A percentile compares a stretch with the other conserved stretches of the same genome.
phyloP scores from a whole-genome alignment of 2,113 vertebrate species.

The Promerops cafer region DNA sequence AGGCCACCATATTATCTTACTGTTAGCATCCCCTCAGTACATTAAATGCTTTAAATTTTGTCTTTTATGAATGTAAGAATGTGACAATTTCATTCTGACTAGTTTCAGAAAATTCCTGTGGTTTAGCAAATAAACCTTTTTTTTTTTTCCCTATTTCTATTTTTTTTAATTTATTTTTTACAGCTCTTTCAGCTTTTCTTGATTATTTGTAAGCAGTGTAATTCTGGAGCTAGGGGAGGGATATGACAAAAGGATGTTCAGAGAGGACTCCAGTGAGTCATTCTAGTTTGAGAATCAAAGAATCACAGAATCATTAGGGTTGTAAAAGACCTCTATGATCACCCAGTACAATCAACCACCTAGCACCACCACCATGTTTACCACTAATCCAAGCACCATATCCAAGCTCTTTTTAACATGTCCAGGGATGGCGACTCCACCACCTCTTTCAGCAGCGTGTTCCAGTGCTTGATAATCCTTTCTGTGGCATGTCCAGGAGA shows the following conservation, averaged over 20 bases:
- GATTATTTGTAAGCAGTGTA: background rate
- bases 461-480: background rate
- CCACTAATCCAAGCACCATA: background rate
- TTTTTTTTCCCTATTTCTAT: too few species aligned
- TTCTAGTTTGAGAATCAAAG: background rate
- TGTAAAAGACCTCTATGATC: background rate
- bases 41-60: background rate
- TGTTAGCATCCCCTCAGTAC: background rate
- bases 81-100: background rate
- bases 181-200: background rate
- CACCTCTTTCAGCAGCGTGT: background rate
- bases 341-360: accelerated
- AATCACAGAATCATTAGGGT: background rate
- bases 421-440: background rate
- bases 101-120: background rate
- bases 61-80: background rate
- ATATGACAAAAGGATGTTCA: background rate
- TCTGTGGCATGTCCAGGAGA: background rate
- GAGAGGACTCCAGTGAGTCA: background rate
- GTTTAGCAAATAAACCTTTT: background rate
- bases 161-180: background rate
- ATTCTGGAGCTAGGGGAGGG: background rate
- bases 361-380: background rate
- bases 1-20: background rate
- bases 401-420: background rate